A percentile compares a stretch with the other conserved stretches of the same genome.
Conservation (phyloP, 2,797 vertebrate genomes). For the Enteromius mattozi region DNA sequence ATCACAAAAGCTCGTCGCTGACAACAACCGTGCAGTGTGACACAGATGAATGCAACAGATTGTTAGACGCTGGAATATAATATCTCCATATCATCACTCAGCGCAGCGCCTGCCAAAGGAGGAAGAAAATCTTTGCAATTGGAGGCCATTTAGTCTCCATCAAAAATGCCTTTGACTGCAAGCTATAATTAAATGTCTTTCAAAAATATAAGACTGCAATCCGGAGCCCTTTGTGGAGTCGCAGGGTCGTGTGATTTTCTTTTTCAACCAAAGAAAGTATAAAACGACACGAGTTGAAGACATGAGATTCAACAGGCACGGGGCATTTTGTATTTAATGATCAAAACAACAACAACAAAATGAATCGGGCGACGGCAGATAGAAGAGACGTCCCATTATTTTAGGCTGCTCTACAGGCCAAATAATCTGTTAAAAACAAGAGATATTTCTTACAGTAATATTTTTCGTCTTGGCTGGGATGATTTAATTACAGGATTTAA, state of each 20-base stretch:
- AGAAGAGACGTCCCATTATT: neutral
- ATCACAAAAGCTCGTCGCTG: constrained; percentile 33
- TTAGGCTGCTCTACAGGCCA: neutral
- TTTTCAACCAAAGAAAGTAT: constrained; percentile 62
- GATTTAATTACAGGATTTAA: neutral
- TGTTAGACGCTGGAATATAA: constrained; percentile 51
- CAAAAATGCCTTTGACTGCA: constrained; percentile 72
- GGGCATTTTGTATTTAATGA: constrained; percentile 12
- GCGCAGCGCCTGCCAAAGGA: constrained; percentile 71
- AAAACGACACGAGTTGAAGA: constrained; percentile 37
- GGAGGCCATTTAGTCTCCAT: constrained; percentile 74
- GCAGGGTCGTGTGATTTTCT: constrained; percentile 74
- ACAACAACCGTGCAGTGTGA: constrained; percentile 37
- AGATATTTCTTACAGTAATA: neutral
- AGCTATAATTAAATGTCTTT: constrained; percentile 83
- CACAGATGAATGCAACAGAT: constrained; percentile 47
- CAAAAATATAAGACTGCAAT: constrained; percentile 80
- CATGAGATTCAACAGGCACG: constrained; percentile 13
- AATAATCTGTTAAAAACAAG: neutral
- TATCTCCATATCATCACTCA: constrained; percentile 54
- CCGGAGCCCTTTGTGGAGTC: constrained; percentile 73
- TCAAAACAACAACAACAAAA: constrained; percentile 6
- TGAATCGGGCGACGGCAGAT: neutral
- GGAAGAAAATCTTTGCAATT: constrained; percentile 79
- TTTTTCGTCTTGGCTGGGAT: neutral